Evolutionary conservation across 2,113 vertebrate genomes (phyloP), one percentile per base, ranked within the genome.

Genomic region (Thymallus thymallus): DNA sequence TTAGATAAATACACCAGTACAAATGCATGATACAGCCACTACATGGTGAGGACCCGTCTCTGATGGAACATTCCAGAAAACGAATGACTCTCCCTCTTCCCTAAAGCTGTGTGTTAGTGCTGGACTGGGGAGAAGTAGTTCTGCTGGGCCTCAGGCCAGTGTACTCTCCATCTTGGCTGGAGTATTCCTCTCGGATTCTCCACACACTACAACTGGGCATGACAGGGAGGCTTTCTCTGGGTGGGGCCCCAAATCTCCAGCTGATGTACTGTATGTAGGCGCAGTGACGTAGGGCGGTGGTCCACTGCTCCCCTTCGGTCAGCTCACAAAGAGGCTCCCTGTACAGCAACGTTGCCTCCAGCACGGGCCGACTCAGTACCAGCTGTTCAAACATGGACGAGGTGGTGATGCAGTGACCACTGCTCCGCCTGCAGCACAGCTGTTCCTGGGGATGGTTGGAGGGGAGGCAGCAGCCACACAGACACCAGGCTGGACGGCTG

Each of bases 121-220:
- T 60, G 56, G 56, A 60, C 56, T 22, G 56, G 18, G 56, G 56
- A 60, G 56, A 22, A 16, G 18, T 10, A 29, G 62, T 24, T 64
- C 23, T 14, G 22, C 1, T 1, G 66, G 22, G 1, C 3, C n/a
- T 79, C 64, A 92, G 84, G 60, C 93, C 92, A 0, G 79, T 63
- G 69, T 93, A 95, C 14, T 61, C 79, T 29, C 91, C 90, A 0
- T 81, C 76, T 0, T 22, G 61, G n/a, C 85, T 92, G 1, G 93
- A 91, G 22, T 92, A 95, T 51, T 81, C 69, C 5, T 55, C 81
- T 80, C 92, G 87, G 82, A 96, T 90, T 18, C 73, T 88, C 88
- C 81, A 61, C 75, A 93, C 90, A 73, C 94, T 95, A 84, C 95
- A 96, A 80, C 91, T 92, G 30, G 95, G 95, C 24, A 96, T 71